These are phyloP conservation scores for Poeciliopsis turneri DNA, from an alignment of 2,797 vertebrate species.

Conservation along the genomic window DNA sequence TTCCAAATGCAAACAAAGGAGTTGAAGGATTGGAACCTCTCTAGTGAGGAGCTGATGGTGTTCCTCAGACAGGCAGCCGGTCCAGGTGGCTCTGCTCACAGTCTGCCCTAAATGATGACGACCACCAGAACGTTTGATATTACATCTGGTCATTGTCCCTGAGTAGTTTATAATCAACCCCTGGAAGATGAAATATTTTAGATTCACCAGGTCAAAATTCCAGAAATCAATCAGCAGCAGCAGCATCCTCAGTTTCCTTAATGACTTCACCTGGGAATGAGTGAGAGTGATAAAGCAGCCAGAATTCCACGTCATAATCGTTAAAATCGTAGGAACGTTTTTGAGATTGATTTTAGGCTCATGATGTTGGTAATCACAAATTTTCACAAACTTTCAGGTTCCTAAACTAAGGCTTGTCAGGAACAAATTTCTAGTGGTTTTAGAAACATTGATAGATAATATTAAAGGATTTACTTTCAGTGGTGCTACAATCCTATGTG, in stretches of 20 bases:
- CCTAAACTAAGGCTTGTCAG: background rate
- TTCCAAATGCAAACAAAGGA: background rate
- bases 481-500: background rate
- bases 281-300: background rate
- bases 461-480: background rate
- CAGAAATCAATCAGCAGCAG: background rate
- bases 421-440: background rate
- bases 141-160: no score
- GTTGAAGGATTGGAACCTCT: no score
- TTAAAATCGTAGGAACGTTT: background rate
- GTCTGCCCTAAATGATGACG: no score
- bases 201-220: background rate
- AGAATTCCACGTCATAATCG: background rate
- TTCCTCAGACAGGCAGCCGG: no score
- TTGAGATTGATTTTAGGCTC: background rate
- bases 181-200: background rate
- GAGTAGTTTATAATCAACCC: no score
- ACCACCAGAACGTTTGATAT: no score
- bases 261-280: conserved; percentile 17
- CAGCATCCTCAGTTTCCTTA: background rate
- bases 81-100: no score
- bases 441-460: background rate
- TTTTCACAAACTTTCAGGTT: no score
- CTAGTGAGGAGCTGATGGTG: no score
- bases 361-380: background rate